Evolutionary conservation across 1,140 invertebrate species (phyloP), one percentile per base, ranked within the genome.

Genomic region (Pygmarrhopalites habei): DNA sequence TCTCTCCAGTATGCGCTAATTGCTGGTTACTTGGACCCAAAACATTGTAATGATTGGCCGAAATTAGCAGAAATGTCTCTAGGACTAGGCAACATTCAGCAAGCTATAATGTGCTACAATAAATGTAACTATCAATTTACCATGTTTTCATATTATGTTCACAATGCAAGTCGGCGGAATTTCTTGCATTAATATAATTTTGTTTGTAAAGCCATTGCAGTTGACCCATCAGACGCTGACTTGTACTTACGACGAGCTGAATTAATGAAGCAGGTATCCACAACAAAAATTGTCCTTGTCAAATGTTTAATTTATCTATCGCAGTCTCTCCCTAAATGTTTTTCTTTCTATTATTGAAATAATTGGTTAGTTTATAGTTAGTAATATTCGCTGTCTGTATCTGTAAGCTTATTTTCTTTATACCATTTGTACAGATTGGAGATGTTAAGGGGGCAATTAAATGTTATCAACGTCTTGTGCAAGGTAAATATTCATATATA

Each of bases 1-100:
- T 86, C 88, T 46, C 76, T 94, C 12, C 89, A 95, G 72, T 93
- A 89, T 75, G 83, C 85, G 21, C 78, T 95, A 44, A 85, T 97
- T 61, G 91, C 89, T 39, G 91, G 89, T 0, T 88, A 93, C 79
- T 79, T 96, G 14, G 85, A 84, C 73, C 86, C 87, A 1, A 82
- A 82, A 65, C 85, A 93, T 78, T 79, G 83, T 1, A 86, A 90
- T 64, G 85, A 90, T 72, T 97, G 93, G 93, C 79, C 87, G 21
- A 80, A 86, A 65, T 77, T 97, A 19, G 93, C 90, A 2, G 85
- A 86, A 65, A 77, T 90, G 65, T 87, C 86, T 21, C 73, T 88
- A 17, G 83, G 92, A 71, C 79, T 82, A 62, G 83, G 83, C 17
- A 84, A 94, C 72, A 72, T 83, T 17, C 83, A 83, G 62, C 87